Evolutionary conservation across 2,113 vertebrate genomes (phyloP).

Genomic region (Budorcas taxicolor): DNA sequence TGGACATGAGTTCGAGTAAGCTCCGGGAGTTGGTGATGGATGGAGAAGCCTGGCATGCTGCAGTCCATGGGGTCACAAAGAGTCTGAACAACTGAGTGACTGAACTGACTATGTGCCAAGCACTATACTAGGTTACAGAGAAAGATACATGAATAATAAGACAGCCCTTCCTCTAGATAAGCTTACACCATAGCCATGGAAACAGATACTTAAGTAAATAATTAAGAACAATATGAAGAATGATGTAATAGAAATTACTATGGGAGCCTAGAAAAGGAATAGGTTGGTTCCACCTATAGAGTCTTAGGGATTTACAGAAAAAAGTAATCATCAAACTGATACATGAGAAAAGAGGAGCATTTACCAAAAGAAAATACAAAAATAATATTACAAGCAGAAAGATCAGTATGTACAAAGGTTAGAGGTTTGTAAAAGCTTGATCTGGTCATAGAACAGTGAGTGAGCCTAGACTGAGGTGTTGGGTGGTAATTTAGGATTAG

Average conservation of each 20-base stretch:
- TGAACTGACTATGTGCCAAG: neutral
- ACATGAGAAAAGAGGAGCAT: constrained; percentile 23
- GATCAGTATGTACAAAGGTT: neutral
- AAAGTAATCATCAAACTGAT: neutral
- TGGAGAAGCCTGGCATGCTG: neutral
- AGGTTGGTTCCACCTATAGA: neutral
- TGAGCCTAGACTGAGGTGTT: neutral
- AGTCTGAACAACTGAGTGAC: neutral
- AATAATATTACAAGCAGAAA: neutral
- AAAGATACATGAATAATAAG: neutral
- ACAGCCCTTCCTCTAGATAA: neutral
- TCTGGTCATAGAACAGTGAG: neutral
- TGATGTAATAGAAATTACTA: neutral
- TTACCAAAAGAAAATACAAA: neutral
- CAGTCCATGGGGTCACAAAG: neutral
- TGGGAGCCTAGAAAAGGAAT: neutral
- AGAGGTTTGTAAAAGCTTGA: constrained; percentile 5
- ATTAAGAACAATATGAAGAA: constrained; percentile 1
- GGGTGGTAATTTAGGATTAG: neutral
- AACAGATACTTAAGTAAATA: neutral
- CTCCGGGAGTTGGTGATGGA: neutral
- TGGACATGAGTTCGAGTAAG: neutral
- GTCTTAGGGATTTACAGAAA: neutral
- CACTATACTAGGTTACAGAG: neutral
- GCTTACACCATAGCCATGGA: neutral